Conservation (phyloP, 1,140 invertebrate species). For the Pinna nobilis region DNA sequence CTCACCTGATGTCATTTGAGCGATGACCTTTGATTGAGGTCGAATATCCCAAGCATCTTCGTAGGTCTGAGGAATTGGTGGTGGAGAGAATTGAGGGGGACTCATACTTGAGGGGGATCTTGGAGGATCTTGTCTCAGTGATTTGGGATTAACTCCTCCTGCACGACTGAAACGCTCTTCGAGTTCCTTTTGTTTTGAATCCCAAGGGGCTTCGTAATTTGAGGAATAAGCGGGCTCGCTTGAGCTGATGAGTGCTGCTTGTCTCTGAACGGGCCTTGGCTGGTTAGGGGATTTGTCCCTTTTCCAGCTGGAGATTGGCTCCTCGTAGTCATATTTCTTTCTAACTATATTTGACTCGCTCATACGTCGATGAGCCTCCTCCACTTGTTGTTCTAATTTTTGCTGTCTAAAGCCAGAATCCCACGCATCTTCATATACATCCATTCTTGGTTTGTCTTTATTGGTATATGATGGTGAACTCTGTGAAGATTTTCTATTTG, state of each 20-base stretch:
- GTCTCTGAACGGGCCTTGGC: conserved; percentile 1
- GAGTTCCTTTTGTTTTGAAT: conserved; percentile 46
- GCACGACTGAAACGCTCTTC: conserved; percentile 30
- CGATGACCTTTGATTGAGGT: conserved; percentile 6
- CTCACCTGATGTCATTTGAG: conserved; percentile 68
- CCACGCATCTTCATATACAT: conserved; percentile 62
- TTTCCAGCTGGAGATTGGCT: conserved; percentile 15
- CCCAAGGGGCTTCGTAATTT: conserved; percentile 58
- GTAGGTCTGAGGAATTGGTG: conserved; percentile 38
- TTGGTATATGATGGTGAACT: neutral
- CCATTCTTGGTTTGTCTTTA: conserved; percentile 10
- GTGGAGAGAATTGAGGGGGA: conserved; percentile 18
- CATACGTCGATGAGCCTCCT: conserved; percentile 37
- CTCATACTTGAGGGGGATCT: neutral
- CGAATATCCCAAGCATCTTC: conserved; percentile 55
- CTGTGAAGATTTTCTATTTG: conserved; percentile 13
- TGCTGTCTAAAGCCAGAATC: conserved; percentile 52
- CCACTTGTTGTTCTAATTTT: conserved; percentile 52
- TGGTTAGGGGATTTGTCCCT: conserved; percentile 1
- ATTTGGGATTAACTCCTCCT: neutral
- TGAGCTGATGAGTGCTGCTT: neutral
- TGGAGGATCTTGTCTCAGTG: neutral
- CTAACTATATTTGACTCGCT: conserved; percentile 16
- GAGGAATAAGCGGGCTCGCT: conserved; percentile 12
- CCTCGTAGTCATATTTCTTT: conserved; percentile 22